Percentiles rank a stretch among this genome's conserved stretches.
Conservation (phyloP, 2,888 invertebrate genomes). For the Apodemia mormo region DNA sequence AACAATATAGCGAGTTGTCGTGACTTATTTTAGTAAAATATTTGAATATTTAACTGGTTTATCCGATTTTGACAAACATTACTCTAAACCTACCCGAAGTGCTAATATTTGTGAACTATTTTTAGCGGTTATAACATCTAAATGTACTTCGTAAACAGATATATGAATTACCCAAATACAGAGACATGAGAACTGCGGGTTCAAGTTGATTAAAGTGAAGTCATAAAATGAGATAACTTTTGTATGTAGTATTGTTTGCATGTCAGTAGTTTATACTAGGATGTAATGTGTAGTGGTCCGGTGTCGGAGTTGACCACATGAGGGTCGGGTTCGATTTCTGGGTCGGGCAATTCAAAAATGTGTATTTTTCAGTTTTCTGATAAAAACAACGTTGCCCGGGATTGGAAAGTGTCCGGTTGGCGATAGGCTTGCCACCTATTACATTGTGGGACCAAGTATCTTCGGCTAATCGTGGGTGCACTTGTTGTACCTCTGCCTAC, state of each 20-base stretch:
- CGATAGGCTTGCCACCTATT: too few relatives aligned
- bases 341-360: too few relatives aligned
- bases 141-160: constrained; percentile 41
- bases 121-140: constrained; percentile 34
- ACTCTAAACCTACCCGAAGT: constrained; percentile 17
- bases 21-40: constrained; percentile 8
- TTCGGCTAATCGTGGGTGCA: too few relatives aligned
- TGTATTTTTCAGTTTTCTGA: too few relatives aligned
- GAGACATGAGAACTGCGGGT: constrained; percentile 59
- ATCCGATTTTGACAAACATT: constrained; percentile 5
- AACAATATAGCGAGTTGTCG: constrained; percentile 6
- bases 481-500: too few relatives aligned
- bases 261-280: not conserved
- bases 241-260: not conserved
- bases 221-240: constrained; percentile 33
- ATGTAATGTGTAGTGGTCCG: too few relatives aligned
- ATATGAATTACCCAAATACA: constrained; percentile 53
- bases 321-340: too few relatives aligned
- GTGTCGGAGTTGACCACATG: too few relatives aligned
- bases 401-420: too few relatives aligned
- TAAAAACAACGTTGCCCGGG: too few relatives aligned
- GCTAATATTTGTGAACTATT: constrained; percentile 32
- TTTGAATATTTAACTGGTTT: constrained; percentile 17
- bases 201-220: constrained; percentile 65
- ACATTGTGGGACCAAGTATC: too few relatives aligned